Conservation (phyloP, 2,113 vertebrate species). For the Anser brachyrhynchus region DNA sequence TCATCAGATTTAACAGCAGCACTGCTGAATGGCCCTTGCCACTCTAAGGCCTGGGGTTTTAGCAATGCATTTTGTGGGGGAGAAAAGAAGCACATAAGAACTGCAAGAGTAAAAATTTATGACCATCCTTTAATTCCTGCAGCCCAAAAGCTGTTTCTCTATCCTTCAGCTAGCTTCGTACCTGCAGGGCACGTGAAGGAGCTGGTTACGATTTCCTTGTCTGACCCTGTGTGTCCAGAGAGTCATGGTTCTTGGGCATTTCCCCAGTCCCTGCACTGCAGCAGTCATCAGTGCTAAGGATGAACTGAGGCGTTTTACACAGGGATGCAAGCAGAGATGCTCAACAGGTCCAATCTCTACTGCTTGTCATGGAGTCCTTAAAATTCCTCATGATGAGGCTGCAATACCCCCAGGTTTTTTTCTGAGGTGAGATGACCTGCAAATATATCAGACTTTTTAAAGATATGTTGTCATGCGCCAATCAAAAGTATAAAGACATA, state of each 20-base stretch:
- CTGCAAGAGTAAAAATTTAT: not conserved
- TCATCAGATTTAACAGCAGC: not conserved
- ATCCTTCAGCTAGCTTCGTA: fast-evolving
- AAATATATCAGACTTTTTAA: conserved; percentile 1
- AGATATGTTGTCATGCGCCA: not conserved
- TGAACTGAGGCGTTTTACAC: not conserved
- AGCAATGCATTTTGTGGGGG: not conserved
- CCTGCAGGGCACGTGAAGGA: fast-evolving
- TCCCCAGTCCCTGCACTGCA: not conserved
- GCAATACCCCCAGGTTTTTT: not conserved
- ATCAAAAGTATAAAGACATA: conserved; percentile 39
- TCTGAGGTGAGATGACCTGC: not conserved
- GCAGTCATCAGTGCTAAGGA: not conserved
- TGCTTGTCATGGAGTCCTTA: not conserved
- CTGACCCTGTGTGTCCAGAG: too few species aligned
- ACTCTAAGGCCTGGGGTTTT: not conserved
- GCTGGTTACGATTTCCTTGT: fast-evolving
- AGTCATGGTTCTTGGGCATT: fast-evolving
- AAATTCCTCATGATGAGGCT: not conserved
- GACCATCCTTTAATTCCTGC: not conserved
- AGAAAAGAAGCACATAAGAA: not conserved
- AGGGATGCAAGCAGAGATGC: not conserved
- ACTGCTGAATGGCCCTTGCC: not conserved
- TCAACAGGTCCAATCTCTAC: not conserved
- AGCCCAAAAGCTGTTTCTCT: not conserved